A percentile compares a stretch with the other conserved stretches of the same genome.
These are phyloP conservation scores for Enteromius unitaeniatus DNA, from an alignment of 2,797 vertebrate species.

Conservation along the genomic window DNA sequence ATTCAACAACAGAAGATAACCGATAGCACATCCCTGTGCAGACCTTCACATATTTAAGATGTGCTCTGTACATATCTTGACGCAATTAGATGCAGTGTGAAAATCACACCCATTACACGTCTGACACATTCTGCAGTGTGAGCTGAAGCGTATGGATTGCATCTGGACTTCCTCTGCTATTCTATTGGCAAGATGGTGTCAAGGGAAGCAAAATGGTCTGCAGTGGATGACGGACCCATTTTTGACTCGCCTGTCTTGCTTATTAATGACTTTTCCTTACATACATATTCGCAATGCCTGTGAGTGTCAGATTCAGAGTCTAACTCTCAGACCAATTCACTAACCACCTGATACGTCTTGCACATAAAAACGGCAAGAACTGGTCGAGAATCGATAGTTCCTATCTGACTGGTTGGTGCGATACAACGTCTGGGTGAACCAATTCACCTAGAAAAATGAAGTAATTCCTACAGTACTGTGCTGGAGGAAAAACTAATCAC, in stretches of 20 bases:
- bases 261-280: slow-evolving; percentile 6
- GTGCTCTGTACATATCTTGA: slow-evolving; percentile 40
- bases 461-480: neutral
- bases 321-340: slow-evolving; percentile 1
- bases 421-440: neutral
- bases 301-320: neutral
- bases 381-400: neutral
- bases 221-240: slow-evolving; percentile 16
- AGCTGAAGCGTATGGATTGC: slow-evolving; percentile 19
- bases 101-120: slow-evolving; percentile 32
- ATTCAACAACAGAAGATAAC: neutral
- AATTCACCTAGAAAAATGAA: neutral
- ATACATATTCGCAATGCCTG: neutral
- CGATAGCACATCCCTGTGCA: neutral
- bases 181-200: slow-evolving; percentile 21
- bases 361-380: neutral
- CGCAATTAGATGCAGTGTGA: slow-evolving; percentile 45
- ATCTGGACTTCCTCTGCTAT: slow-evolving; percentile 15
- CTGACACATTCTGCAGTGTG: slow-evolving; percentile 42
- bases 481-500: too few relatives aligned
- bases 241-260: neutral
- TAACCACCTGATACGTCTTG: neutral
- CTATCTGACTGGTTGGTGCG: neutral
- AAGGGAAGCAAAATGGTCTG: slow-evolving; percentile 5
- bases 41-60: slow-evolving; percentile 10